A percentile compares a stretch with the other conserved stretches of the same genome.
Evolutionary conservation across 2,113 vertebrate species (phyloP).

Genomic region (Montifringilla adamsi): DNA sequence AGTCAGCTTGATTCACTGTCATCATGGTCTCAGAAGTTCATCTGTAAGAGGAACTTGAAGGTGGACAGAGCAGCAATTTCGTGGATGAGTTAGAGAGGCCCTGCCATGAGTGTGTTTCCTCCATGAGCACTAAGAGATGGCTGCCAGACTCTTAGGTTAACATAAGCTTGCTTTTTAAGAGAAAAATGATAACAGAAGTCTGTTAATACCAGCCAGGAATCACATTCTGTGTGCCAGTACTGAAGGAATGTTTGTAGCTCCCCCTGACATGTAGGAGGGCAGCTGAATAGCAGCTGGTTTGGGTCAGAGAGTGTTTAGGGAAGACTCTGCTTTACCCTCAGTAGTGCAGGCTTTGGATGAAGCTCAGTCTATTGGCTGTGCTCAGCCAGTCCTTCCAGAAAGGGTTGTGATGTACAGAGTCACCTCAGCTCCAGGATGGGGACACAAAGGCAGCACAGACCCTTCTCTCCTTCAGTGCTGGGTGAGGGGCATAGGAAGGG

Average conservation of each 20-base stretch:
- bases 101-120: neutral
- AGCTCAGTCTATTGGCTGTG: neutral
- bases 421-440: neutral
- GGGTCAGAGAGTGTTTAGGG: neutral
- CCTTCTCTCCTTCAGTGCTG: neutral
- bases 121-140: neutral
- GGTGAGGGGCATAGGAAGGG: neutral
- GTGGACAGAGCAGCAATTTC: neutral
- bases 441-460: neutral
- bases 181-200: neutral
- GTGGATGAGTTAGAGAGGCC: neutral
- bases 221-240: neutral
- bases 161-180: neutral
- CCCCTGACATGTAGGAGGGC: neutral
- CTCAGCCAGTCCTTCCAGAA: neutral
- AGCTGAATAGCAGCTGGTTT: neutral
- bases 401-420: neutral
- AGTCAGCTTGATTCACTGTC: neutral
- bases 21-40: neutral
- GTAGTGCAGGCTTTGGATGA: neutral
- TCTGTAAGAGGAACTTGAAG: neutral
- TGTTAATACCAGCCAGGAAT: neutral
- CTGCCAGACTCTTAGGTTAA: neutral
- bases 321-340: neutral
- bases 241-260: neutral